phyloP scores from a whole-genome alignment of 2,113 vertebrate species.

The Microcebus griseorufus region DNA sequence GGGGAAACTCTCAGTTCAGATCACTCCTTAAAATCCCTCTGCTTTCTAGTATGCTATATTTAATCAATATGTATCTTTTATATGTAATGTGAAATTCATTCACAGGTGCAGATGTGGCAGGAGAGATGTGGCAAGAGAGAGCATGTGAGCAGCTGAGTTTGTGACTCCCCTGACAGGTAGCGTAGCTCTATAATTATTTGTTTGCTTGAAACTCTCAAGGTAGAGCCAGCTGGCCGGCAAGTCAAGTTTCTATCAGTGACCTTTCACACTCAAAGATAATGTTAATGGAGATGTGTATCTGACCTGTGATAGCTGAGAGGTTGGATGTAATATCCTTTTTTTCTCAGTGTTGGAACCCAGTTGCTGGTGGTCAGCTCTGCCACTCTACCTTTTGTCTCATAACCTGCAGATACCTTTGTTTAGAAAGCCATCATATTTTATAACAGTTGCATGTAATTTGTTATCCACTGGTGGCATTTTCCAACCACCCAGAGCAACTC shows the following conservation, averaged over 20 bases:
- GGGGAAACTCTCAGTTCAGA: background rate
- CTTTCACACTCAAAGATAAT: conserved; percentile 14
- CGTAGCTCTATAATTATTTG: background rate
- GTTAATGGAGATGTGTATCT: background rate
- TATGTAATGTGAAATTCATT: background rate
- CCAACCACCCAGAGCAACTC: background rate
- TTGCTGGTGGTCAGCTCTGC: background rate
- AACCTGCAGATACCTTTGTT: background rate
- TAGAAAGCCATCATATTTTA: background rate
- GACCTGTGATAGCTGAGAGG: background rate
- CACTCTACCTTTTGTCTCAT: background rate
- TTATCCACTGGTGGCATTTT: background rate
- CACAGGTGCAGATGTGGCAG: background rate
- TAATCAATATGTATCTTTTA: background rate
- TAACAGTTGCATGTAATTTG: background rate
- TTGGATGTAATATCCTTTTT: background rate
- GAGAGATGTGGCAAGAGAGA: background rate
- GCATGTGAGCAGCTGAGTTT: background rate
- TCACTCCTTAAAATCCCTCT: background rate
- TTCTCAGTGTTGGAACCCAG: background rate
- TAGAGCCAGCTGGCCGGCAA: background rate
- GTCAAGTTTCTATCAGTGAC: background rate
- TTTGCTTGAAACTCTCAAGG: background rate
- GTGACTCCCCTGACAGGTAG: background rate
- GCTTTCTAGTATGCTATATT: background rate